phyloP scores from a whole-genome alignment of 2,888 invertebrate species.

The Galerucella nymphaeae region DNA sequence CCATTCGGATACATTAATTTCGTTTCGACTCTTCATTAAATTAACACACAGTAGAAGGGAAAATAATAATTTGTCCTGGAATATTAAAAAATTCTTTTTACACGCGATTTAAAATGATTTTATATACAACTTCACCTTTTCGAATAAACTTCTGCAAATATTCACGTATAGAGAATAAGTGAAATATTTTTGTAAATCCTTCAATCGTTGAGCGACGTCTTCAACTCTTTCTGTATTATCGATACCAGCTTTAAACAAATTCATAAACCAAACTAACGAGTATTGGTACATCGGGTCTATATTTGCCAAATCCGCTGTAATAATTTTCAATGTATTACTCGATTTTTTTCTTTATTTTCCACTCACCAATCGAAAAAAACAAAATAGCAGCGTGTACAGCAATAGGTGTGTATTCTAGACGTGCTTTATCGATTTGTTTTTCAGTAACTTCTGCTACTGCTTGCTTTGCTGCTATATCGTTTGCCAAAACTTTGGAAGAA shows the following conservation, averaged over 20 bases:
- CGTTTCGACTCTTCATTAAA: constrained; percentile 71
- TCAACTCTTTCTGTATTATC: constrained; percentile 89
- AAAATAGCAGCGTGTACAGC: constrained; percentile 89
- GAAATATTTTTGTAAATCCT: constrained; percentile 82
- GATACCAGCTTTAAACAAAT: constrained; percentile 85
- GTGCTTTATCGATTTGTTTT: constrained; percentile 85
- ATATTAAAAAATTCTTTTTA: background rate
- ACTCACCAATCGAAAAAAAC: constrained; percentile 87
- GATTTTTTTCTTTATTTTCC: too few relatives aligned
- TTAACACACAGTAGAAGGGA: constrained; percentile 81
- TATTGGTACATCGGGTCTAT: constrained; percentile 99
- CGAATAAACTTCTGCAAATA: constrained; percentile 93
- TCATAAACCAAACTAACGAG: constrained; percentile 93
- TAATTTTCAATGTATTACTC: too few relatives aligned
- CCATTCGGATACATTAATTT: constrained; percentile 76
- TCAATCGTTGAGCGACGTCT: constrained; percentile 78
- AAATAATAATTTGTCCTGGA: constrained; percentile 89
- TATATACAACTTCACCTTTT: constrained; percentile 72
- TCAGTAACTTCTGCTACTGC: constrained; percentile 90
- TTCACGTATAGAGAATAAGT: constrained; percentile 91
- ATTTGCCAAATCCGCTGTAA: constrained; percentile 83
- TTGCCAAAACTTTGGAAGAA: constrained; percentile 88
- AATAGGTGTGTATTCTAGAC: constrained; percentile 89
- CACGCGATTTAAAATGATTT: too few relatives aligned
- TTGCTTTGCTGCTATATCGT: constrained; percentile 93